Percentiles rank a stretch among this genome's conserved stretches.
phyloP scores from a whole-genome alignment of 2,113 vertebrate species.

The Riparia riparia region DNA sequence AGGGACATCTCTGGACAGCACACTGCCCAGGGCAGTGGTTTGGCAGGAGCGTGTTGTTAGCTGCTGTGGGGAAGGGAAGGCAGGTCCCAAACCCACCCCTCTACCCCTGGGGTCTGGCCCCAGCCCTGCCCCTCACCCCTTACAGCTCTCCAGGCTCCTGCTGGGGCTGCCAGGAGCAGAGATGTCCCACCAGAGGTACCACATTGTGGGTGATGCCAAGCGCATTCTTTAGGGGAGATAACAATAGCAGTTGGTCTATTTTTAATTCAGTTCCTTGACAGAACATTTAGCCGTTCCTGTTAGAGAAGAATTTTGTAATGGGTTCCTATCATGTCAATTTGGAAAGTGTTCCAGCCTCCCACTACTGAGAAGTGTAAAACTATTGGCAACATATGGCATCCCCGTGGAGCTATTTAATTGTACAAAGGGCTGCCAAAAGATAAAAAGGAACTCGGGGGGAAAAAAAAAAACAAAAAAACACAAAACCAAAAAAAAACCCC shows the following conservation, averaged over 20 bases:
- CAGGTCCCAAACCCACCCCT: neutral
- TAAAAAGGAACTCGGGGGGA: slow-evolving; percentile 39
- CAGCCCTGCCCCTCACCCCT: neutral
- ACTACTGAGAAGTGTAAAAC: slow-evolving; percentile 74
- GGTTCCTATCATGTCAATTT: slow-evolving; percentile 75
- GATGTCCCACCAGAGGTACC: slow-evolving; percentile 40
- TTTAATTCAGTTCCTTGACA: slow-evolving; percentile 74
- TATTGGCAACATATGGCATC: slow-evolving; percentile 77
- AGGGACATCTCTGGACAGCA: neutral
- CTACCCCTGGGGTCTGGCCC: neutral
- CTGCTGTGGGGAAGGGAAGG: neutral
- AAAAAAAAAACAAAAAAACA: no score
- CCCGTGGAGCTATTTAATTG: slow-evolving; percentile 73
- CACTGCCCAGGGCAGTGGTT: neutral
- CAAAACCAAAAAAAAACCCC: no score
- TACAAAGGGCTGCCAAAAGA: slow-evolving; percentile 73
- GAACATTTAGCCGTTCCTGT: slow-evolving; percentile 66
- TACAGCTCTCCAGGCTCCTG: neutral
- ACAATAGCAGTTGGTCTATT: slow-evolving; percentile 72
- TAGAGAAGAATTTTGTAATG: slow-evolving; percentile 72
- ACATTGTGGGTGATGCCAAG: neutral
- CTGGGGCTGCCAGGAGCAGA: neutral
- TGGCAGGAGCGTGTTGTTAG: neutral
- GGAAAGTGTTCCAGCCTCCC: slow-evolving; percentile 72
- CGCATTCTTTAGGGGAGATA: slow-evolving; percentile 63